These are phyloP conservation scores for Perca schrenkii DNA, from an alignment of 2,113 vertebrate species.

Conservation along the genomic window DNA sequence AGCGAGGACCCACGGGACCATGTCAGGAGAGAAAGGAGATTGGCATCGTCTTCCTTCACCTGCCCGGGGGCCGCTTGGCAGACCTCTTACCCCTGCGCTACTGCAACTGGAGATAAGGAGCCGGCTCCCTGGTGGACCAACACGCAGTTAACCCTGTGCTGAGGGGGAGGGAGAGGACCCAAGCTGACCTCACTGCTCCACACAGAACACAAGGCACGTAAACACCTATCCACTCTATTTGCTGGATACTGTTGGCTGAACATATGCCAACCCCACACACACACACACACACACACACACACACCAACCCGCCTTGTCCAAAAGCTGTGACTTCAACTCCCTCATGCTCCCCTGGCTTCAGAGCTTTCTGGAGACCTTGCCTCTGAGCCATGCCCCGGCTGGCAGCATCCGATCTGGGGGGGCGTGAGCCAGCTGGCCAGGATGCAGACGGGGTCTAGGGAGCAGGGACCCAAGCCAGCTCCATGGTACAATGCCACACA, in stretches of 20 bases:
- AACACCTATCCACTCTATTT: conserved; percentile 46
- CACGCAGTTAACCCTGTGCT: conserved; percentile 31
- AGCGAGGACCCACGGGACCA: conserved; percentile 72
- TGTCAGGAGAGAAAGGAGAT: conserved; percentile 78
- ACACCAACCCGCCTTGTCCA: conserved; percentile 36
- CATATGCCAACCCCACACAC: conserved; percentile 41
- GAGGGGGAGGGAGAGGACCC: conserved; percentile 17
- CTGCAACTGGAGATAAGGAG: conserved; percentile 59
- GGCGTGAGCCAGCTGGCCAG: conserved; percentile 83
- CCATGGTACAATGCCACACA: conserved; percentile 82
- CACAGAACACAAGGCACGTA: conserved; percentile 4
- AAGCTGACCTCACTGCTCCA: conserved; percentile 24
- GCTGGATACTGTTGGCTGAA: conserved; percentile 52
- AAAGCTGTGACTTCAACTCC: conserved; percentile 59
- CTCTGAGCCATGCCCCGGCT: conserved; percentile 79
- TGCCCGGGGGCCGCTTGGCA: conserved; percentile 69
- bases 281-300: too few species aligned
- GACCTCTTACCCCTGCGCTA: conserved; percentile 47
- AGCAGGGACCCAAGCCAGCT: conserved; percentile 82
- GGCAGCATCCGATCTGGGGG: conserved; percentile 73
- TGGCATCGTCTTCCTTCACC: conserved; percentile 76
- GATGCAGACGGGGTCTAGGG: conserved; percentile 83
- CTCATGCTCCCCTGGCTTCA: conserved; percentile 68
- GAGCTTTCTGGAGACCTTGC: conserved; percentile 72
- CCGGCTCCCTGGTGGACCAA: conserved; percentile 40